Evolutionary conservation across 2,113 vertebrate species (phyloP), one percentile per base, ranked within the genome.

Genomic region (Cygnus buccinator): DNA sequence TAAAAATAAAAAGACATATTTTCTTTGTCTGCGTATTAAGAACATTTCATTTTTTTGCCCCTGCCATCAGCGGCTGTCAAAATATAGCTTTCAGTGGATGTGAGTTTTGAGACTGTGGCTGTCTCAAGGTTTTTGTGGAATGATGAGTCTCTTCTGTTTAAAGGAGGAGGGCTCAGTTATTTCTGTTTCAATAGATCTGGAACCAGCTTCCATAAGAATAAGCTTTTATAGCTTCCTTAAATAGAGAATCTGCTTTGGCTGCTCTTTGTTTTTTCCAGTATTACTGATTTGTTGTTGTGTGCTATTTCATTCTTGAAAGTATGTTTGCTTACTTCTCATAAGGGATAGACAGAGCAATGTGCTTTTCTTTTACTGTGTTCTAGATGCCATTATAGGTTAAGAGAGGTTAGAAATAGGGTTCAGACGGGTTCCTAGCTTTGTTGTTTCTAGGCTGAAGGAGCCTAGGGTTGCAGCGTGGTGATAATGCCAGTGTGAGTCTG

Each of bases 1-100:
- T 95, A 84, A 93, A 95, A 96, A 94, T 73, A 87, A 95, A 87
- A 82, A 91, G 41, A 77, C 67, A 26, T 92, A 58, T 84, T 96
- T 95, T 96, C 73, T 96, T 96, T 82, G 83, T 96, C 79, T 96
- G 58, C 2, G 0, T 87, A 87, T 84, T 94, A 89, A 84, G 90
- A 86, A 90, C 43, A 72, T 61, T 62, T 90, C 61, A 73, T 88
- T 80, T 93, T 86, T 92, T 87, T 92, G 66, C 80, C 81, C 41
- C 84, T 96, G 73, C 89, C 86, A 70, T 84, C 76, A 68, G 55
- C 82, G 90, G 52, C 77, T 90, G 95, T 96, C 95, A 95, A 95
- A 95, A 90, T 94, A 91, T 0, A 95, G 71, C 41, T 95, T 92
- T 89, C 78, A 76, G 58, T 81, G 85, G 92, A 94, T 88, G 48